Conservation (phyloP, 2,113 vertebrate species). For the Hucho hucho region DNA sequence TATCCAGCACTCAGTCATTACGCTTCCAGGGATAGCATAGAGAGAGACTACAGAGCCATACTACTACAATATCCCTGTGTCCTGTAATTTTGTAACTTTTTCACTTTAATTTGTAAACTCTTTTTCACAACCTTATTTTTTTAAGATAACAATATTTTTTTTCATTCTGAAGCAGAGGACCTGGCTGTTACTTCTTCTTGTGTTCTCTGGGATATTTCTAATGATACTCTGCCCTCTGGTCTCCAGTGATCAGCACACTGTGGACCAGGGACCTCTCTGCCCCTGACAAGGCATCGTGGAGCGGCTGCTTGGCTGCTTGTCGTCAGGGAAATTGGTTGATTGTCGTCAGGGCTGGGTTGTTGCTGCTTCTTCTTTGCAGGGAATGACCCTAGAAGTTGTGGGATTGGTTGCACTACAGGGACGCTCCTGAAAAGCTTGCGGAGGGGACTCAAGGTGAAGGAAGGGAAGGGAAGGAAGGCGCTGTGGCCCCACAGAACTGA, state of each 20-base stretch:
- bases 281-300: not conserved
- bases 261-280: not conserved
- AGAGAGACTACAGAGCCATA: conserved; percentile 59
- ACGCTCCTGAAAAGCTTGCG: conserved; percentile 19
- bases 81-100: conserved; percentile 26
- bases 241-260: not conserved
- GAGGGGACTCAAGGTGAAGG: conserved; percentile 19
- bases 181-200: conserved; percentile 10
- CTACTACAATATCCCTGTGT: conserved; percentile 18
- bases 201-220: conserved; percentile 23
- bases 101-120: conserved; percentile 1
- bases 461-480: not conserved
- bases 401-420: conserved; percentile 31
- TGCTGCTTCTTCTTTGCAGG: conserved; percentile 15
- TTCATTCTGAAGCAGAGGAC: conserved; percentile 43
- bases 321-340: not conserved
- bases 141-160: not conserved
- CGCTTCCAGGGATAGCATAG: conserved; percentile 58
- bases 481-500: not conserved
- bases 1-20: conserved; percentile 73
- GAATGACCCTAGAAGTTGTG: conserved; percentile 31
- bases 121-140: conserved; percentile 3
- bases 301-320: not conserved
- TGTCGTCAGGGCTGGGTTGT: not conserved
- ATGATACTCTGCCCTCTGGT: conserved; percentile 10